These are phyloP conservation scores for Holacanthella duospinosa DNA, from an alignment of 2,888 invertebrate species.

Conservation along the genomic window DNA sequence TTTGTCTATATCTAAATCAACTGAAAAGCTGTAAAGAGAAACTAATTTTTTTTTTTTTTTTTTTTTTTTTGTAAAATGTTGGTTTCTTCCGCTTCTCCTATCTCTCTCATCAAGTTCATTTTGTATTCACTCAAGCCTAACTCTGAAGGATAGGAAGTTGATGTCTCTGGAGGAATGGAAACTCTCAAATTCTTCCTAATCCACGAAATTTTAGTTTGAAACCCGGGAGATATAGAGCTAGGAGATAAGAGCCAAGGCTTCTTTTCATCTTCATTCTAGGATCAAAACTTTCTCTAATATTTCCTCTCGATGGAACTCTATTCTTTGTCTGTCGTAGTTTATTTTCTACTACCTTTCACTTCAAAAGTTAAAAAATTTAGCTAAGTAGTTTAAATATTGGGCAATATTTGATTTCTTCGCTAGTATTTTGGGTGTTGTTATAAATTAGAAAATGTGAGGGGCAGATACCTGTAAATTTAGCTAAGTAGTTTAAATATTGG, in stretches of 20 bases:
- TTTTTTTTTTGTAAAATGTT: not conserved
- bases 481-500: too few species aligned
- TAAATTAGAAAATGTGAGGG: too few species aligned
- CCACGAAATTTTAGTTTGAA: not conserved
- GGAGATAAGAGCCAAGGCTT: not conserved
- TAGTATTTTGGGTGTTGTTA: too few species aligned
- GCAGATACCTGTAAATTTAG: too few species aligned
- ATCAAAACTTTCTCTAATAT: not conserved
- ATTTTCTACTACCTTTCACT: not conserved
- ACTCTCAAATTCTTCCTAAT: not conserved
- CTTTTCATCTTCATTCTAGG: not conserved
- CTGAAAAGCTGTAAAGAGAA: too few species aligned
- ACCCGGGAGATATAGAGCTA: not conserved
- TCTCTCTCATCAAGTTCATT: conserved; percentile 5
- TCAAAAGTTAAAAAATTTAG: not conserved
- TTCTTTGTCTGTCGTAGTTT: not conserved
- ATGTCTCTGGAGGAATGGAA: not conserved
- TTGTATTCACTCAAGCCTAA: not conserved
- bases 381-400: too few species aligned
- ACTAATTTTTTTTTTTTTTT: too few species aligned
- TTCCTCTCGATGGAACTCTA: not conserved
- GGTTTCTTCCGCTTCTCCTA: not conserved
- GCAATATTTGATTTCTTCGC: too few species aligned
- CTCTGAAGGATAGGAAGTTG: not conserved
- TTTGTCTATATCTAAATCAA: too few species aligned